Conservation (phyloP, 2,888 invertebrate genomes). For the Pherbina coryleti region DNA sequence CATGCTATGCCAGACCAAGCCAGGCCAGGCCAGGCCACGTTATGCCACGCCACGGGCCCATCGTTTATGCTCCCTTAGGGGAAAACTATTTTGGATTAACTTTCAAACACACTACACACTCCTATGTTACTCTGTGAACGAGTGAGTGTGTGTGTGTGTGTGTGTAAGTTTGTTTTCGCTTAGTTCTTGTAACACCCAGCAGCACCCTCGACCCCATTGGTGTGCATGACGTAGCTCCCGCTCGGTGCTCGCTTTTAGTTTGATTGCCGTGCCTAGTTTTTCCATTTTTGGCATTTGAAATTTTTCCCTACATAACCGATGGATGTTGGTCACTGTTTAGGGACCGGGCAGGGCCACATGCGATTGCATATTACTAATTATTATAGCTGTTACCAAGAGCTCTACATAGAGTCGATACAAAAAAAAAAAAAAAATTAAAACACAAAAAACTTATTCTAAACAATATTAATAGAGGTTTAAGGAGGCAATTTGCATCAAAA, state of each 20-base stretch:
- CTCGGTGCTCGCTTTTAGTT: slow-evolving; percentile 57
- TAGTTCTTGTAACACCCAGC: slow-evolving; percentile 19
- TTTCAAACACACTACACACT: slow-evolving; percentile 26
- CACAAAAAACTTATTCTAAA: background rate
- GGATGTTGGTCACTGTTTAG: background rate
- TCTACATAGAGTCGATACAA: background rate
- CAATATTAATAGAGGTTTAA: background rate
- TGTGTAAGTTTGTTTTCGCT: background rate
- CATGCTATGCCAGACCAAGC: background rate
- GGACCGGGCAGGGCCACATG: background rate
- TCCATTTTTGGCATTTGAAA: slow-evolving; percentile 22
- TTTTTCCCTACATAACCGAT: background rate
- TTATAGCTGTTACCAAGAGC: slow-evolving; percentile 1
- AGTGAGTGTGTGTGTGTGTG: background rate
- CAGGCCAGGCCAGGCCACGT: background rate
- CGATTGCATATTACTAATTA: slow-evolving; percentile 16
- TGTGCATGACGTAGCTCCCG: background rate
- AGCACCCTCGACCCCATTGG: slow-evolving; percentile 4
- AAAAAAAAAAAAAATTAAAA: too few species aligned
- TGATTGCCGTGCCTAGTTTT: slow-evolving; percentile 65
- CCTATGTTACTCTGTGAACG: background rate
- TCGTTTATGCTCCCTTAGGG: slow-evolving; percentile 30
- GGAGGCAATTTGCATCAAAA: background rate
- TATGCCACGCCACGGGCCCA: background rate
- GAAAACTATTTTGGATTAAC: slow-evolving; percentile 39